Base-by-base conservation (phyloP, 2,888 invertebrate species). In the Alviniconcha strummeri region DNA sequence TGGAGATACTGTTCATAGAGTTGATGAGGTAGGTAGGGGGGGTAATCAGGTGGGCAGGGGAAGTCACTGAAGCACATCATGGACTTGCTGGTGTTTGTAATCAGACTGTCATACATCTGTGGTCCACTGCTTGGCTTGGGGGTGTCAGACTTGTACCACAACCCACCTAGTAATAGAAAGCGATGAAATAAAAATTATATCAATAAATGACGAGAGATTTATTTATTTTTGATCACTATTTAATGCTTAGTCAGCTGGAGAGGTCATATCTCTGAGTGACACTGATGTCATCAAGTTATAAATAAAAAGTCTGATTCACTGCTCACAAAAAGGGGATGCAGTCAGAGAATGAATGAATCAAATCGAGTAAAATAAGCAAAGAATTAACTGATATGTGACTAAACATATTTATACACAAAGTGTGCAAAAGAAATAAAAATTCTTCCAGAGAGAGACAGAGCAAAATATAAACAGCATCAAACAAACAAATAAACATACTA, bases 31-130 rank as follows among this genome's bases (percentile, higher is more conserved):
- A 83, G 81, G 81, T 77, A 87, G n/a, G 84, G 76, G 19, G 84
- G 80, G n/a, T 75, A 72, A 57, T 82, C 74, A 5, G 84, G 64
- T 9, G 87, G 84, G 64, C 82, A 83, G 0, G 87, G 87, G 80
- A 82, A 84, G 84, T 87, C 87, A 81, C 93, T 93, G 87, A 91
- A 93, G 9, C 93, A 91, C 15, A 89, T 91, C 88, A 93, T 90
- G 86, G 93, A 93, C 87, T 94, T 94, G 81, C 91, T 92, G 8
- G 92, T 92, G 87, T 94, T 94, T 86, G 93, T 94, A 52, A 93
- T 90, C 0, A 94, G 93, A 9, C 90, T 89, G 69, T 92, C 90
- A 90, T 92, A 93, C 15, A 93, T 93, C 6, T 92, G 52, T 1
- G 85, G 83, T 3, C 84, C 83, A 36, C 60, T 64, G 74, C 56